Evolutionary conservation across 2,797 vertebrate species (phyloP), one percentile per base, ranked within the genome.

Genomic region (Petrocephalus sullivani): DNA sequence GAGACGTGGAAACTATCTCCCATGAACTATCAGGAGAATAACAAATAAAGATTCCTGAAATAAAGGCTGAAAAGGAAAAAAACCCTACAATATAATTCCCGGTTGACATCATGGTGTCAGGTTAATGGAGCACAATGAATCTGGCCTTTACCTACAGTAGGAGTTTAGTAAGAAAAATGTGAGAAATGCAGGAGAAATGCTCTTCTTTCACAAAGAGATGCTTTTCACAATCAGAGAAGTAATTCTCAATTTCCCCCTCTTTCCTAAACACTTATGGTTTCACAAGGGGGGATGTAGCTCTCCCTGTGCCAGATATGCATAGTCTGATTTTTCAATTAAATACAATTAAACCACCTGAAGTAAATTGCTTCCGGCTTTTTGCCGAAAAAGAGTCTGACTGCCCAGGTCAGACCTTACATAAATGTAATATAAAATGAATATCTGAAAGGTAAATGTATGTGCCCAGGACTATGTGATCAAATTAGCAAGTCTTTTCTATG

Each of bases 351-450:
- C 88, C 91, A 88, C 89, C 89, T 23, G 61, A 92, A 92, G 92
- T 91, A 92, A 93, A 94, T 91, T 90, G 93, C 91, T 92, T 87
- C 53, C 84, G 0, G 87, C 56, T 90, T 90, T 90, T 90, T 88
- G 89, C 87, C 19, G 90, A 88, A 88, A 87, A 93, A 91, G 90
- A 88, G 91, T 14, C 90, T 93, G 92, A 93, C 93, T 93, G 92
- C 92, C 91, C 89, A 87, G 91, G 91, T 89, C 89, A 49, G 51
- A 87, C 92, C 71, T 90, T 91, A 90, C 92, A 92, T 92, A 93
- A 91, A 88, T 93, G 93, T 93, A 91, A 93, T 93, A 93, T 46
- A 87, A 93, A 94, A 92, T 90, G 93, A 93, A 94, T 93, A 92
- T 92, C 88, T 87, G 90, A 90, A 89, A 94, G 91, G 92, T 92